phyloP scores from a whole-genome alignment of 2,113 vertebrate species.

The Pterophyllum scalare region DNA sequence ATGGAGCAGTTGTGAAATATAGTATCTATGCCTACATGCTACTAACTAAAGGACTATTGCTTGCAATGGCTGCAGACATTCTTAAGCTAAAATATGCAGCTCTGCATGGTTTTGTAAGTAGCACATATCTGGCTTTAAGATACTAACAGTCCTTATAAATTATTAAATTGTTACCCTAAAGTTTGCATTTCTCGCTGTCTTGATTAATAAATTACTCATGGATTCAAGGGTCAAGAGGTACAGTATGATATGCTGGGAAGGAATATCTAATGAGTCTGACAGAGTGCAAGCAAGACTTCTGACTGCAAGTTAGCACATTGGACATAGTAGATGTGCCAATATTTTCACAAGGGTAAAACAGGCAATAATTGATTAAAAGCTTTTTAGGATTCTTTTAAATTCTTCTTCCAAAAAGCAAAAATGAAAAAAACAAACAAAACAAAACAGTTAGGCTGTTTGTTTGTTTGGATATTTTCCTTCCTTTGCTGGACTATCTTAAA shows the following conservation, averaged over 20 bases:
- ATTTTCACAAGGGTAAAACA: no score
- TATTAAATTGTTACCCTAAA: neutral
- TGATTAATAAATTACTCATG: neutral
- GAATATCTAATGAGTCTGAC: neutral
- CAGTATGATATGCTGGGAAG: neutral
- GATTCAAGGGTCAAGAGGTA: neutral
- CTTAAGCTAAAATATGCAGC: neutral
- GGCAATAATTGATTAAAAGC: no score
- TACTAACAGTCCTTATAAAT: neutral
- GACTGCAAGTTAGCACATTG: no score
- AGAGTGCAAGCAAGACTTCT: neutral
- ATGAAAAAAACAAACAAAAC: no score
- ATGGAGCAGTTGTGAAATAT: neutral
- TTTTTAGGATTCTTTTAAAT: no score
- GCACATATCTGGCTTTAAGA: neutral
- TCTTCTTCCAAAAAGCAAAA: no score
- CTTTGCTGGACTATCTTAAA: no score
- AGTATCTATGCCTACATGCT: neutral
- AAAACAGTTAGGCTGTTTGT: no score
- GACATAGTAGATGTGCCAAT: no score
- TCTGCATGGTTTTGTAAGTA: neutral
- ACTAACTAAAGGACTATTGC: neutral
- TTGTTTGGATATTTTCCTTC: no score
- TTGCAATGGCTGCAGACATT: neutral
- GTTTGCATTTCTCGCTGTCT: neutral